phyloP scores from a whole-genome alignment of 2,113 vertebrate genomes.

The Ondatra zibethicus region DNA sequence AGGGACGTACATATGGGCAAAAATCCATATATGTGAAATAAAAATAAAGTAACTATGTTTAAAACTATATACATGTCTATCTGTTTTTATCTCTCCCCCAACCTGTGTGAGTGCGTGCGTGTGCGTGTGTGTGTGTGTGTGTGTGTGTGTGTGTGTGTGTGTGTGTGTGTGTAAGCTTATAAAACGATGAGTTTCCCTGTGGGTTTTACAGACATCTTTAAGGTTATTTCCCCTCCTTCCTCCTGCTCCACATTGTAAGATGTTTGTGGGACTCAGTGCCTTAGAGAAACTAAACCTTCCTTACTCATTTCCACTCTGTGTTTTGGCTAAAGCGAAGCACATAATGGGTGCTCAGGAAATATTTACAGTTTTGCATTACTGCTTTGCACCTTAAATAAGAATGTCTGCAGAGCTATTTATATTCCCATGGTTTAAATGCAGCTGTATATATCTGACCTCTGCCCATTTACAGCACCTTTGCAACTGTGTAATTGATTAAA shows the following conservation, averaged over 20 bases:
- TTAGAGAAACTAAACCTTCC: background rate
- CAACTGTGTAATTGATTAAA: slow-evolving; percentile 48
- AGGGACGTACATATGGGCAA: too few relatives aligned
- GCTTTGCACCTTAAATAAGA: slow-evolving; percentile 43
- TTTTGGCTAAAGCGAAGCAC: background rate
- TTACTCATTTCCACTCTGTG: background rate
- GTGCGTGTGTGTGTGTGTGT: background rate
- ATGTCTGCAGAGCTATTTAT: background rate
- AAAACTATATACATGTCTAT: background rate
- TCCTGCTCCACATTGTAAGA: background rate
- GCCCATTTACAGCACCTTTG: slow-evolving; percentile 45
- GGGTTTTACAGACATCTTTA: background rate
- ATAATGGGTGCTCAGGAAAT: background rate
- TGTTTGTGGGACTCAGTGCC: background rate
- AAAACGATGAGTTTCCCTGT: background rate
- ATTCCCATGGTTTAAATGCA: slow-evolving; percentile 19
- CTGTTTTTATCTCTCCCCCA: background rate
- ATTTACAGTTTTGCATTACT: background rate
- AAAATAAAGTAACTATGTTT: background rate
- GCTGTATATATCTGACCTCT: slow-evolving; percentile 2
- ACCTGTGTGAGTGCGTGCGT: background rate
- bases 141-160: background rate
- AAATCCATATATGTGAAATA: background rate
- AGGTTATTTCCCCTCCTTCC: background rate
- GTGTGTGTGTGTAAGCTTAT: background rate